Evolutionary conservation across 1,140 invertebrate genomes (phyloP).

Genomic region (Pomphorhynchus laevis): DNA sequence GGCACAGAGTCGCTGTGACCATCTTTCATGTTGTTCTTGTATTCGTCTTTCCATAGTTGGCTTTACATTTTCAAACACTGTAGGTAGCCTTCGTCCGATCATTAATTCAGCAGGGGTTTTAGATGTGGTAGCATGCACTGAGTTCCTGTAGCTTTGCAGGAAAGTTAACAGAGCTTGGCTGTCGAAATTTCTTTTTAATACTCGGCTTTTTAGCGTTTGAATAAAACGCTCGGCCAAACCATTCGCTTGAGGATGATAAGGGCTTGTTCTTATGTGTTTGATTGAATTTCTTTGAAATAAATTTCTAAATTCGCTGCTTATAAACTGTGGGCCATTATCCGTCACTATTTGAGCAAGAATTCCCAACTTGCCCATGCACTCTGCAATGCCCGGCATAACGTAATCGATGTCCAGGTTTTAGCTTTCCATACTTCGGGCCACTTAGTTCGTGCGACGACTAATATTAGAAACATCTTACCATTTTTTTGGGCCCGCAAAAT

Average conservation of each 20-base stretch:
- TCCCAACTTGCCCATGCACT: conserved; percentile 11
- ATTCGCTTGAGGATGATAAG: conserved; percentile 14
- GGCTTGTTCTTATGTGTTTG: conserved; percentile 12
- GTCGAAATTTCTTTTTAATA: too few relatives aligned
- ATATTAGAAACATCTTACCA: conserved; percentile 17
- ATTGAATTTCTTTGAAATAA: conserved; percentile 14
- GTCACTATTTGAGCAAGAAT: conserved; percentile 13
- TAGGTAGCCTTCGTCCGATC: neutral
- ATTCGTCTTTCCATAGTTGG: too few relatives aligned
- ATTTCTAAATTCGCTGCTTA: conserved; percentile 13
- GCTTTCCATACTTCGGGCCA: conserved; percentile 16
- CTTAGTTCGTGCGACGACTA: conserved; percentile 19
- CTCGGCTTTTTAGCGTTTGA: neutral
- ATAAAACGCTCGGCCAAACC: conserved; percentile 11
- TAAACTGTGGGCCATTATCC: conserved; percentile 17
- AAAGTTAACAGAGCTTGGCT: neutral
- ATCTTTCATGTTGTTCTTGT: too few relatives aligned
- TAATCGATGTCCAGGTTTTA: conserved; percentile 4
- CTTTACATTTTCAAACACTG: neutral
- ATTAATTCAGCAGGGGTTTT: neutral
- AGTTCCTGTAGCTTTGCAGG: neutral
- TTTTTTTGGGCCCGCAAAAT: conserved; percentile 21
- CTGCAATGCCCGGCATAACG: conserved; percentile 9
- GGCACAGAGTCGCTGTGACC: too few relatives aligned
- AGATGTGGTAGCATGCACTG: neutral